Evolutionary conservation across 2,888 invertebrate genomes (phyloP), one percentile per base, ranked within the genome.

Genomic region (Gari tellinella): DNA sequence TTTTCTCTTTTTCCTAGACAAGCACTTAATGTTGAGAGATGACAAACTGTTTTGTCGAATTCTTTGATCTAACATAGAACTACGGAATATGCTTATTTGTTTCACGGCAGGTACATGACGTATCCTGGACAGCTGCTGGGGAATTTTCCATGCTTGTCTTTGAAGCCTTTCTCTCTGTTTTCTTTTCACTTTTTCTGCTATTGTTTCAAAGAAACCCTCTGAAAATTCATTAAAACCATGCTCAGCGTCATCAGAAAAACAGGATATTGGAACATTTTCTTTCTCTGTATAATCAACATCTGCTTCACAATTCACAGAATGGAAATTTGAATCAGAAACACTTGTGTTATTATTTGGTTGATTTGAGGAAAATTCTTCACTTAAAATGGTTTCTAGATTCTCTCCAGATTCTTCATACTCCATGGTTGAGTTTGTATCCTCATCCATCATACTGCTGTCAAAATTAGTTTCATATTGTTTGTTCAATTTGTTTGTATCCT

Each of bases 131-230:
- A 46, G 10, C 15, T 17, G 8, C 17, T 31, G 19, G 10, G 19
- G 43, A 17, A 17, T 45, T 17, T 10, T 31, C 15, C 57, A 31
- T 46, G 57, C 45, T 26, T 46, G 31, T 26, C 45, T 58, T 19
- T 31, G 19, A 10, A 37, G 26, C 19, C 72, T 62, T 19, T 57
- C 62, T 25, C 66, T 72, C 23, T 72, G 72, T 17, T 72, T 72
- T 62, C 72, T 61, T 58, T 72, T 72, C 12, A 72, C 72, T 21
- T 66, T 72, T 48, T 72, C 72, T 41, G 72, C 72, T 21, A 72
- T 72, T 23, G 72, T 52, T 57, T 72, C 72, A 66, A 66, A 66
- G 43, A 62, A 72, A 23, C 17, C 31, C 31, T 45, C 63, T 38
- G 52, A 46, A n/a, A n/a, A 46, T 15, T 46, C 45, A 40, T 43